Conservation (phyloP, 2,888 invertebrate species). For the Leptothorax acervorum region DNA sequence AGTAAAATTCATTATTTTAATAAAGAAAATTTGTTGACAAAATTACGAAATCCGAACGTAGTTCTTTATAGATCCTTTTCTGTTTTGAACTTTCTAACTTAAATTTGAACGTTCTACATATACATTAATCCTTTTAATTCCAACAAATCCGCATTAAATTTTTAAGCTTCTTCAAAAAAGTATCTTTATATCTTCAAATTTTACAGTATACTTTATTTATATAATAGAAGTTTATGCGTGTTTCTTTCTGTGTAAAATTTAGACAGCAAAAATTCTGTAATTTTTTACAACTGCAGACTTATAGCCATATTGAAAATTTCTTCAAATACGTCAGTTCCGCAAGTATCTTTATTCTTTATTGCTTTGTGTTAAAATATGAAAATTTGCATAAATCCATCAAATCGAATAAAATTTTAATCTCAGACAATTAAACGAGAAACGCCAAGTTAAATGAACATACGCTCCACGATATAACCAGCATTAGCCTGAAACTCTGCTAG, state of each 20-base stretch:
- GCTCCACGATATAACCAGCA: slow-evolving; percentile 8
- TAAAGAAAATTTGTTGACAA: slow-evolving; percentile 13
- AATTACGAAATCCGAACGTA: not conserved
- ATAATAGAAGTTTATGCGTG: not conserved
- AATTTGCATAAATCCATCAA: not conserved
- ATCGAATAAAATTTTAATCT: slow-evolving; percentile 16
- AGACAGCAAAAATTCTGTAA: not conserved
- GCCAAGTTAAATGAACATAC: slow-evolving; percentile 25
- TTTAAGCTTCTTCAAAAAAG: not conserved
- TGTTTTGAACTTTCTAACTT: not conserved
- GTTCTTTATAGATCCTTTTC: slow-evolving; percentile 9
- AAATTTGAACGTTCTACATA: not conserved
- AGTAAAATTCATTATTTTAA: slow-evolving; percentile 26
- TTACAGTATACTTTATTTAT: not conserved
- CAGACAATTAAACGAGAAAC: not conserved
- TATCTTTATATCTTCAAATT: not conserved
- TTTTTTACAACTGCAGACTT: not conserved
- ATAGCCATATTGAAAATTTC: not conserved
- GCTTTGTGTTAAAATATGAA: not conserved
- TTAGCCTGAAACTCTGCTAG: not conserved
- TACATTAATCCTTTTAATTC: not conserved
- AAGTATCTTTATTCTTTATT: not conserved
- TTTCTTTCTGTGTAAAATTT: not conserved
- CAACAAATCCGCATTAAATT: not conserved
- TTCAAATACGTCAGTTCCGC: not conserved